A percentile compares a stretch with the other conserved stretches of the same genome.
These are phyloP conservation scores for Datnioides undecimradiatus DNA, from an alignment of 2,113 vertebrate species.

Conservation along the genomic window DNA sequence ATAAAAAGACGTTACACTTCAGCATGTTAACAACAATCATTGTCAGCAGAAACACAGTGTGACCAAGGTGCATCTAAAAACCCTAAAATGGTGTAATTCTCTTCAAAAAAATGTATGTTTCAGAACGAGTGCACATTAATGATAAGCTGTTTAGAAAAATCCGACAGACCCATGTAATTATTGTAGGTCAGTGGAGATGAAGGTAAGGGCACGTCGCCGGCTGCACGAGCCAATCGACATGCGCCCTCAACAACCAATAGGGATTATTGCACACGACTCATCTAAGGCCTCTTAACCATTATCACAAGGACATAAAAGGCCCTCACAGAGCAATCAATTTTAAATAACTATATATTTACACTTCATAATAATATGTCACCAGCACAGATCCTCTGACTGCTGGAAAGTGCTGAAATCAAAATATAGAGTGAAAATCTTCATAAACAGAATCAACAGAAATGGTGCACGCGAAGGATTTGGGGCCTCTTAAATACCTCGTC, in stretches of 20 bases:
- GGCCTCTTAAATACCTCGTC: neutral
- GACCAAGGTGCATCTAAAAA: constrained; percentile 44
- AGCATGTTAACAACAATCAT: constrained; percentile 41
- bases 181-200: constrained; percentile 23
- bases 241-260: constrained; percentile 36
- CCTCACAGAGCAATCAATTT: constrained; percentile 44
- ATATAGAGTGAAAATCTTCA: constrained; percentile 50
- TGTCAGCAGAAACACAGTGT: constrained; percentile 28
- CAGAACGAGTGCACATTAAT: constrained; percentile 26
- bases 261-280: constrained; percentile 84
- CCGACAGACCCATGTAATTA: constrained; percentile 11
- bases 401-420: constrained; percentile 64
- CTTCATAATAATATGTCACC: constrained; percentile 49
- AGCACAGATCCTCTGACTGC: constrained; percentile 49
- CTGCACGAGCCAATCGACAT: constrained; percentile 14
- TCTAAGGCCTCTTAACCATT: constrained; percentile 79
- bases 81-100: neutral
- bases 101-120: constrained; percentile 38
- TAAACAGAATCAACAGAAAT: constrained; percentile 55
- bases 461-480: neutral
- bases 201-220: constrained; percentile 12
- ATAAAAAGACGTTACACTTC: constrained; percentile 14
- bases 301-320: constrained; percentile 52
- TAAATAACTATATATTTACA: constrained; percentile 65
- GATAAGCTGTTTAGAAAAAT: constrained; percentile 33